These are phyloP conservation scores for Prenolepis imparis DNA, from an alignment of 2,888 invertebrate genomes.

Conservation along the genomic window DNA sequence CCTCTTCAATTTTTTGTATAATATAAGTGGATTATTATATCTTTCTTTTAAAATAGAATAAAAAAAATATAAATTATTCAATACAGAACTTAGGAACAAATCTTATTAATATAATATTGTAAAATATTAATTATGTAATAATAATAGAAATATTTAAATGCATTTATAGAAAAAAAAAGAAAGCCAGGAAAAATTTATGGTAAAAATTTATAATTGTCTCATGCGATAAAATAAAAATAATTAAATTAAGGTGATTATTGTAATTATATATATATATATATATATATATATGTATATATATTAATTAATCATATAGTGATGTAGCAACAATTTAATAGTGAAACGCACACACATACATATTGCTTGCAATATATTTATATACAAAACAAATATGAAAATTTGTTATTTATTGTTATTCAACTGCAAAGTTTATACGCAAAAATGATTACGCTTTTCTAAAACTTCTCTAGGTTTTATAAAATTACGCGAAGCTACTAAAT, in stretches of 20 bases:
- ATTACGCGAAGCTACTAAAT: slow-evolving; percentile 23
- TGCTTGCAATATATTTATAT: too few relatives aligned
- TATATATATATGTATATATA: too few relatives aligned
- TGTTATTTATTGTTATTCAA: background rate
- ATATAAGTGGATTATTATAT: background rate
- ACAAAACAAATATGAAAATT: background rate
- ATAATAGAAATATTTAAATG: background rate
- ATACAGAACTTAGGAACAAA: background rate
- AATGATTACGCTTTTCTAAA: background rate
- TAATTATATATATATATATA: too few relatives aligned
- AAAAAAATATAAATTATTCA: background rate
- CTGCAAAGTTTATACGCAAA: background rate
- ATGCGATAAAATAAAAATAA: too few relatives aligned
- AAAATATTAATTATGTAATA: background rate
- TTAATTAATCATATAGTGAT: slow-evolving; percentile 12
- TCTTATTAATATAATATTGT: background rate
- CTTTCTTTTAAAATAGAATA: background rate
- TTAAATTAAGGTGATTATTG: too few relatives aligned
- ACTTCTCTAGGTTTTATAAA: slow-evolving; percentile 8
- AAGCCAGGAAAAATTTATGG: background rate
- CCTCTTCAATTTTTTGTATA: background rate
- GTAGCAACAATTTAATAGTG: slow-evolving; percentile 4
- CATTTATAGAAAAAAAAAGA: background rate
- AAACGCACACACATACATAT: slow-evolving; percentile 7
- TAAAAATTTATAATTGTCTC: too few relatives aligned